Percentiles rank a stretch among this genome's conserved stretches.
These are phyloP conservation scores for Scelioninae gen. 1 DNA, from an alignment of 2,888 invertebrate species.

Conservation along the genomic window DNA sequence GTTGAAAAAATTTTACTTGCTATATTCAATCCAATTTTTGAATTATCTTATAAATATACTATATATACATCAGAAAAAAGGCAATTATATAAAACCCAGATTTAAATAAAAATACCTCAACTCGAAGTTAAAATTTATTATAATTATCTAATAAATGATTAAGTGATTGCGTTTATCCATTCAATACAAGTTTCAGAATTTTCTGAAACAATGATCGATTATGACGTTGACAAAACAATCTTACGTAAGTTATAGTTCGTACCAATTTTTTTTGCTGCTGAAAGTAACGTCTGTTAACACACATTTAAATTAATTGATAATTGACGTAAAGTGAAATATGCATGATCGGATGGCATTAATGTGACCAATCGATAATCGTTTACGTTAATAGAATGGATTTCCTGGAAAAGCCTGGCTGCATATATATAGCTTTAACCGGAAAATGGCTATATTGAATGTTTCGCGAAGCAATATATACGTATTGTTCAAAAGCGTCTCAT, in stretches of 20 bases:
- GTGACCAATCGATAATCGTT: conserved; percentile 71
- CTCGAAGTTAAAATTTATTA: background rate
- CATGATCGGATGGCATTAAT: conserved; percentile 61
- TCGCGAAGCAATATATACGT: conserved; percentile 65
- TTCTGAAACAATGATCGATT: conserved; percentile 12
- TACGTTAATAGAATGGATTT: conserved; percentile 70
- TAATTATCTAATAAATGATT: background rate
- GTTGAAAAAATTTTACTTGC: no score
- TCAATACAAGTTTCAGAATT: background rate
- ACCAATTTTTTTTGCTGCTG: conserved; percentile 38
- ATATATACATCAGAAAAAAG: no score
- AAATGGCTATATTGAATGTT: conserved; percentile 69
- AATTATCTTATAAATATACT: no score
- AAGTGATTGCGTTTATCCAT: conserved; percentile 9
- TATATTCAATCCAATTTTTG: no score
- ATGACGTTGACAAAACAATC: conserved; percentile 15
- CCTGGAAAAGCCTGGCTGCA: conserved; percentile 71
- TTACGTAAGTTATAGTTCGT: conserved; percentile 33
- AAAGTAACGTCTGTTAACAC: conserved; percentile 48
- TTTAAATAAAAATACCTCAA: background rate
- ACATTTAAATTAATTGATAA: conserved; percentile 62
- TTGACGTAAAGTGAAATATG: conserved; percentile 60
- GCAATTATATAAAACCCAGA: no score
- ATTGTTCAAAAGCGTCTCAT: conserved; percentile 71
- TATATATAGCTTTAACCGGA: conserved; percentile 73